Conservation (phyloP, 1,140 invertebrate species). For the Camponotus pennsylvanicus region DNA sequence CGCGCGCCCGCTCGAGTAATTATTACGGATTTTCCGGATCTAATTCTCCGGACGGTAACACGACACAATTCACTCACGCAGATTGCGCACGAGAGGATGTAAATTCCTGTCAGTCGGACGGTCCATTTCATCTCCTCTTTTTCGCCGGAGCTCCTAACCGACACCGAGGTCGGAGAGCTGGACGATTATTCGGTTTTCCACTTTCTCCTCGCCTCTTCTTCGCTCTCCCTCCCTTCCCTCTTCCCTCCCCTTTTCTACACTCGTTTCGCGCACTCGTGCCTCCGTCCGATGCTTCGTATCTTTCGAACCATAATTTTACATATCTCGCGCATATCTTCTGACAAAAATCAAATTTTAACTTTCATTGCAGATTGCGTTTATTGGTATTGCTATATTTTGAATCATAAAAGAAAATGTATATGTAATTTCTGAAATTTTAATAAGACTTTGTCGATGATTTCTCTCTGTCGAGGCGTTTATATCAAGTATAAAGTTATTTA, state of each 20-base stretch:
- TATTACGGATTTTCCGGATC: slow-evolving; percentile 86
- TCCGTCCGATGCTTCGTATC: slow-evolving; percentile 60
- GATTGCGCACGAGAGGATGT: slow-evolving; percentile 84
- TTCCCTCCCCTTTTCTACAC: slow-evolving; percentile 15
- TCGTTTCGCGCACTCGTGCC: slow-evolving; percentile 58
- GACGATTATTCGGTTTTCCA: slow-evolving; percentile 82
- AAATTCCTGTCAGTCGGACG: slow-evolving; percentile 85
- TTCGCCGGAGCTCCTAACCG: slow-evolving; percentile 73
- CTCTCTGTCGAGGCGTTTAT: not conserved
- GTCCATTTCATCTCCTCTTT: slow-evolving; percentile 83
- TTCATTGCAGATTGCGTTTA: slow-evolving; percentile 33
- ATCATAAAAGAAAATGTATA: not conserved
- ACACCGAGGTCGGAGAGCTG: slow-evolving; percentile 75
- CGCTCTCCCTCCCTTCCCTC: not conserved
- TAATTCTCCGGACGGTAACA: slow-evolving; percentile 86
- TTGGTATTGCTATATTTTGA: not conserved
- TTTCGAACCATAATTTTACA: slow-evolving; percentile 79
- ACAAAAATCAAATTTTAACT: slow-evolving; percentile 54
- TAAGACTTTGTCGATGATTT: not conserved
- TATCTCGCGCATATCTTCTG: slow-evolving; percentile 68
- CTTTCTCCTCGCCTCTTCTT: slow-evolving; percentile 74
- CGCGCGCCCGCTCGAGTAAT: slow-evolving; percentile 84
- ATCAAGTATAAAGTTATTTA: not conserved
- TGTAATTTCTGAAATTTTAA: not conserved
- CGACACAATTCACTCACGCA: slow-evolving; percentile 86